Percentiles rank a stretch among this genome's conserved stretches.
phyloP scores from a whole-genome alignment of 2,888 invertebrate genomes.

The Dynastes maya region DNA sequence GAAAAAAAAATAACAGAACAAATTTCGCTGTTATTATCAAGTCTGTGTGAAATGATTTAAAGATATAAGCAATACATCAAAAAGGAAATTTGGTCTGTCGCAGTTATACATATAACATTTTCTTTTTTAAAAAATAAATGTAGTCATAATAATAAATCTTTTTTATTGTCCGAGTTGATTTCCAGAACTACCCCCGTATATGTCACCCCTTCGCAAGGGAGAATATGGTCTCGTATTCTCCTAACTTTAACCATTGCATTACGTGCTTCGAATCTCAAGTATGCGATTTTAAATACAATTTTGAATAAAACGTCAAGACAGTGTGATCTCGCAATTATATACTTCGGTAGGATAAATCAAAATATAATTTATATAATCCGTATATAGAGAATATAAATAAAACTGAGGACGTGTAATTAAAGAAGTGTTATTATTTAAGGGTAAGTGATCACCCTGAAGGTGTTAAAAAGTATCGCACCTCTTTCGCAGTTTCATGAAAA shows the following conservation, averaged over 20 bases:
- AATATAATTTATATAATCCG: no score
- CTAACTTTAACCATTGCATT: slow-evolving; percentile 56
- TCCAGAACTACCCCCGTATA: slow-evolving; percentile 52
- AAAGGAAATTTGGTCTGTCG: slow-evolving; percentile 32
- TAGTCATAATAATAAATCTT: slow-evolving; percentile 50
- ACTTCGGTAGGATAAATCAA: no score
- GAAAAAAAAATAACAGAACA: no score
- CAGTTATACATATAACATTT: slow-evolving; percentile 49
- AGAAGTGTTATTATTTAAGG: slow-evolving; percentile 13
- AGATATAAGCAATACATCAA: slow-evolving; percentile 29
- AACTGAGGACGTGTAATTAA: background rate
- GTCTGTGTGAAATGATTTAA: slow-evolving; percentile 17
- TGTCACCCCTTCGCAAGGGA: slow-evolving; percentile 50
- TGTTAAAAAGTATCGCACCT: slow-evolving; percentile 17
- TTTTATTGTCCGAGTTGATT: slow-evolving; percentile 54
- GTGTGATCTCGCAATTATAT: slow-evolving; percentile 1
- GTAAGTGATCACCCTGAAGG: slow-evolving; percentile 10
- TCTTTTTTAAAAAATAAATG: slow-evolving; percentile 51
- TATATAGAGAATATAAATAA: background rate
- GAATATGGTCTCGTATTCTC: slow-evolving; percentile 42
- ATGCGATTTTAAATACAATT: slow-evolving; percentile 54
- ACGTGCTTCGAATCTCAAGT: slow-evolving; percentile 59
- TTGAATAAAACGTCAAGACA: slow-evolving; percentile 19
- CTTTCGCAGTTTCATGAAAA: background rate
- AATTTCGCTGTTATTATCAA: no score